Evolutionary conservation across 2,888 invertebrate species (phyloP).

Genomic region (Dasypogon diadema): DNA sequence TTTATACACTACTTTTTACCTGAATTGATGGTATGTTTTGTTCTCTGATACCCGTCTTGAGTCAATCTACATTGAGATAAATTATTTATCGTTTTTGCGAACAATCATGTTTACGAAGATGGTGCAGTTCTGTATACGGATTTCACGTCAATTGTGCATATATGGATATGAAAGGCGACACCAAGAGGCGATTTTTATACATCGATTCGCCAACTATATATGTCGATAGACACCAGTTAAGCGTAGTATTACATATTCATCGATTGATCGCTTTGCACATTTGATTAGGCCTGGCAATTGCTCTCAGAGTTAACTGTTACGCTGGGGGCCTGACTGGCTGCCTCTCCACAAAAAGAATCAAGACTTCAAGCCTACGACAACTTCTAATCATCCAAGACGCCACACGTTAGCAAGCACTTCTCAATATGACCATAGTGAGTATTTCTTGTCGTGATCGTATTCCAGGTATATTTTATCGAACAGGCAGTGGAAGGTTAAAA

Average conservation of each 20-base stretch:
- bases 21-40: constrained; percentile 41
- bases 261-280: constrained; percentile 51
- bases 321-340: constrained; percentile 52
- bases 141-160: constrained; percentile 58
- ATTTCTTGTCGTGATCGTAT: constrained; percentile 22
- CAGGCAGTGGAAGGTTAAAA: constrained; percentile 32
- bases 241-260: constrained; percentile 49
- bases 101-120: constrained; percentile 45
- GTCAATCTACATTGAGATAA: constrained; percentile 53
- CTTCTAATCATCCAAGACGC: constrained; percentile 59
- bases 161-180: constrained; percentile 59
- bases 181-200: constrained; percentile 54
- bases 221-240: constrained; percentile 27
- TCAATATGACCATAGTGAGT: constrained; percentile 30
- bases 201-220: constrained; percentile 20
- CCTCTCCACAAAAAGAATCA: constrained; percentile 55
- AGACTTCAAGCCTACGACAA: constrained; percentile 54
- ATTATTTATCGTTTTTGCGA: constrained; percentile 53
- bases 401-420: constrained; percentile 55
- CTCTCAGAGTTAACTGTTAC: constrained; percentile 57
- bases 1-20: constrained; percentile 30
- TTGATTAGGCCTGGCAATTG: constrained; percentile 55
- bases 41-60: constrained; percentile 15
- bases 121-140: constrained; percentile 39
- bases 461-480: constrained; percentile 3